Conservation (phyloP, 2,113 vertebrate species). For the Bubo bubo region DNA sequence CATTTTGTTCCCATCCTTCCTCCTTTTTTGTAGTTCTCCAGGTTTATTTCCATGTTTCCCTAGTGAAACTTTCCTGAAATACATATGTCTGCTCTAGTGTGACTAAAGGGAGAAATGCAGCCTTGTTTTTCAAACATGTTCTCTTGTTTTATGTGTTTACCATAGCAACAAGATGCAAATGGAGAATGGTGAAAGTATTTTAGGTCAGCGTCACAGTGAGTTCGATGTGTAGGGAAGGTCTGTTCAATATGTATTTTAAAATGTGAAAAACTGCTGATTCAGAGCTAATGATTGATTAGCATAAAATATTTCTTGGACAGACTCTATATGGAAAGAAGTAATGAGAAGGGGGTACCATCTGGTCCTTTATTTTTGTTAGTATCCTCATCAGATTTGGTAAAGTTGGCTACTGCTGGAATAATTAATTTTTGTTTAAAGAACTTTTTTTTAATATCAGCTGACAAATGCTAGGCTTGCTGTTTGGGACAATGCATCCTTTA, state of each 20-base stretch:
- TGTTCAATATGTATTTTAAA: background rate
- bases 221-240: background rate
- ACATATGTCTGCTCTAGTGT: background rate
- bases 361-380: background rate
- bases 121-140: background rate
- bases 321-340: background rate
- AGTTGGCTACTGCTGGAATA: background rate
- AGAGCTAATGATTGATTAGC: background rate
- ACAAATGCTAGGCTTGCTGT: background rate
- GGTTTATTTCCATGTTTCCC: background rate
- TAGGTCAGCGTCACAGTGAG: background rate
- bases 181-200: background rate
- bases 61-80: background rate
- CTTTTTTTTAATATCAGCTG: background rate
- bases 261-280: background rate
- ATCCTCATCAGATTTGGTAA: background rate
- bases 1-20: background rate
- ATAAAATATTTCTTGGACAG: background rate
- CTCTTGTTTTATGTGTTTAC: conserved; percentile 6
- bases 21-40: background rate
- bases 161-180: background rate
- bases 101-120: background rate
- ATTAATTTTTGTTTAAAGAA: background rate
- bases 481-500: background rate
- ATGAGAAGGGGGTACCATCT: background rate